These are phyloP conservation scores for Macrosteles quadrilineatus DNA, from an alignment of 1,140 invertebrate genomes.

Conservation along the genomic window DNA sequence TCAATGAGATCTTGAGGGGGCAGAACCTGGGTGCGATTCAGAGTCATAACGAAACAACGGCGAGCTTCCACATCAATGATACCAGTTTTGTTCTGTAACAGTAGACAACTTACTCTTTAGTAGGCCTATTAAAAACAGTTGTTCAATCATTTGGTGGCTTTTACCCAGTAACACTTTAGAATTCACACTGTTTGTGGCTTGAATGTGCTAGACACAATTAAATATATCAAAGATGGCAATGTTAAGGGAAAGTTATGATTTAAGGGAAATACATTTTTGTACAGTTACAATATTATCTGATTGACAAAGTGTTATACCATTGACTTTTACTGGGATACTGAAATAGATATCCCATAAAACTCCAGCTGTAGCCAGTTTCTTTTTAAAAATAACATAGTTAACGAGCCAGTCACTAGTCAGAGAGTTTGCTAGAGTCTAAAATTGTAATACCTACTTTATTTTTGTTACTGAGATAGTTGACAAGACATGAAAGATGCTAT, in stretches of 20 bases:
- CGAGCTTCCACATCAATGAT: constrained; percentile 78
- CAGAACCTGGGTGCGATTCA: constrained; percentile 73
- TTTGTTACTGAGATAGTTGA: too few relatives aligned
- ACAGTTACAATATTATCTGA: too few relatives aligned
- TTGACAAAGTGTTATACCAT: too few relatives aligned
- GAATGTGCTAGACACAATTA: neutral
- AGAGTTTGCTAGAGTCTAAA: too few relatives aligned
- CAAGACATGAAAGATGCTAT: too few relatives aligned
- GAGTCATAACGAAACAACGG: constrained; percentile 86
- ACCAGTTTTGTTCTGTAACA: constrained; percentile 70
- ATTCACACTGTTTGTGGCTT: neutral
- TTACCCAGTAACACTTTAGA: neutral
- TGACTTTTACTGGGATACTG: too few relatives aligned
- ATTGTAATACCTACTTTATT: too few relatives aligned
- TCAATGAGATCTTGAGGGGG: constrained; percentile 76
- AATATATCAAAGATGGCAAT: neutral
- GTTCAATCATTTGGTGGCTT: neutral
- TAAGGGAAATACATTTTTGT: too few relatives aligned
- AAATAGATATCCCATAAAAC: too few relatives aligned
- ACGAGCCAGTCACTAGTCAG: too few relatives aligned
- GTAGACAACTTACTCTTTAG: constrained; percentile 32
- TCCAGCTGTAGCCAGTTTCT: too few relatives aligned
- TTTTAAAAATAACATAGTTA: too few relatives aligned
- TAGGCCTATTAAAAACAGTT: neutral
- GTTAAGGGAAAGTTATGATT: neutral